These are phyloP conservation scores for Polymixis flavicincta DNA, from an alignment of 2,888 invertebrate genomes.

Conservation along the genomic window DNA sequence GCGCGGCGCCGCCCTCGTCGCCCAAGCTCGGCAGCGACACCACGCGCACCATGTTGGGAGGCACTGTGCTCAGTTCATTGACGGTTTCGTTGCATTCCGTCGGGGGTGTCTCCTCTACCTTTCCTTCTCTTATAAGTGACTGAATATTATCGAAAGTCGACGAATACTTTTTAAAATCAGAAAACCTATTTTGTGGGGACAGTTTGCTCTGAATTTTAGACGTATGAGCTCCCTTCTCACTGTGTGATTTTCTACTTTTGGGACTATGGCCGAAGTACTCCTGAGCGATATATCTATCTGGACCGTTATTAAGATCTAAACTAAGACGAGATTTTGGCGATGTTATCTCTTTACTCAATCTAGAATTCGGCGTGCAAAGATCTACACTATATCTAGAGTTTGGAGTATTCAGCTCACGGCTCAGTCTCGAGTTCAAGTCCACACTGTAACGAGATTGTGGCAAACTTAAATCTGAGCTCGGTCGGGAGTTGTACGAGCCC, in stretches of 20 bases:
- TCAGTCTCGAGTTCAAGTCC: slow-evolving; percentile 89
- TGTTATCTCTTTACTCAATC: slow-evolving; percentile 90
- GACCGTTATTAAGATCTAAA: slow-evolving; percentile 91
- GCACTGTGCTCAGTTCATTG: slow-evolving; percentile 91
- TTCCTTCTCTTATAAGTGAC: slow-evolving; percentile 93
- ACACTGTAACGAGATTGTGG: slow-evolving; percentile 91
- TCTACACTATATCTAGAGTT: slow-evolving; percentile 93
- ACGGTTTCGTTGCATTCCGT: slow-evolving; percentile 91
- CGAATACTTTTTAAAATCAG: slow-evolving; percentile 93
- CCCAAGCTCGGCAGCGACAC: slow-evolving; percentile 92
- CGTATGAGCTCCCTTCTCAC: slow-evolving; percentile 78
- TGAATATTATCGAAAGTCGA: slow-evolving; percentile 95
- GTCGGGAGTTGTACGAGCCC: slow-evolving; percentile 91
- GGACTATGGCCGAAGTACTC: slow-evolving; percentile 88
- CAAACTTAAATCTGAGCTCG: slow-evolving; percentile 92
- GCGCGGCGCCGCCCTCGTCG: slow-evolving; percentile 89
- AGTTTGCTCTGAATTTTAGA: slow-evolving; percentile 84
- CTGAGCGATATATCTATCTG: slow-evolving; percentile 85
- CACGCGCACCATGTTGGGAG: slow-evolving; percentile 92
- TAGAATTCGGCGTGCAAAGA: slow-evolving; percentile 91
- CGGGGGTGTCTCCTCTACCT: slow-evolving; percentile 90
- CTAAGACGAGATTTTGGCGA: slow-evolving; percentile 91
- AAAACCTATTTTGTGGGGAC: slow-evolving; percentile 90
- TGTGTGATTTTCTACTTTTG: slow-evolving; percentile 84
- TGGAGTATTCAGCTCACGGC: slow-evolving; percentile 91